Base-by-base conservation (phyloP, 2,888 invertebrate species). In the Danaus chrysippus region DNA sequence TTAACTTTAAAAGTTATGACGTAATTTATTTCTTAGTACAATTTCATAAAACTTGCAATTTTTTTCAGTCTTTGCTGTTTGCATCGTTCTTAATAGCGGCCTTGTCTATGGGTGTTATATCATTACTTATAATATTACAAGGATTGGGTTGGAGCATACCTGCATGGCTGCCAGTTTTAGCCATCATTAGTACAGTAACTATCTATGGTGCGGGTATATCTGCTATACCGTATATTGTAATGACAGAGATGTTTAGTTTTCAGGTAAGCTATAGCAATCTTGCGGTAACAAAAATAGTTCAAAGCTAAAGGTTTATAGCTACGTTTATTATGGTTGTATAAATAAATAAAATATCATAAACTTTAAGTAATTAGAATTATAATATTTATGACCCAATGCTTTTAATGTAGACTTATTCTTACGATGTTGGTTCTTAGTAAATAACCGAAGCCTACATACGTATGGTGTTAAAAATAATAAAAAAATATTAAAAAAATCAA, bases 201-300 rank as follows among this genome's bases (percentile, higher is more conserved):
- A 72, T 75, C 6, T 81, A 77, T 55, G 77, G 79, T 0, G 77
- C 72, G 0, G 83, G 82, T 0, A 71, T 82, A 3, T 71, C 74
- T 3, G 73, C 82, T 0, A 67, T 83, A 67, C 76, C 81, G 0
- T 82, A 78, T 44, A 76, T 83, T 9, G 73, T 83, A 15, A 72
- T 81, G 72, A 73, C 83, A 0, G 83, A 84, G 63, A 76, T 81
- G 71, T 83, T 83, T 56, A 81, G 77, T 61, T 83, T 81, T 59
- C 79, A 82, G 68, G 82, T 81, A 68, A 63, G 57, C 55, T n/a
- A 41, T 55, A 23, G 10, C 42, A 12, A 58, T 13, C 42, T 13
- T 3, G 12, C 12, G 3, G 10, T 46, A 17, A 2, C 12, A 0
- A 52, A 5, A 56, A 9, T n/a, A 19, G 9, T 42, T 10, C 23